Evolutionary conservation across 35 echinoderm and acorn worm genomes (phyloP).

Genomic region (Heliocidaris erythrogramma): DNA sequence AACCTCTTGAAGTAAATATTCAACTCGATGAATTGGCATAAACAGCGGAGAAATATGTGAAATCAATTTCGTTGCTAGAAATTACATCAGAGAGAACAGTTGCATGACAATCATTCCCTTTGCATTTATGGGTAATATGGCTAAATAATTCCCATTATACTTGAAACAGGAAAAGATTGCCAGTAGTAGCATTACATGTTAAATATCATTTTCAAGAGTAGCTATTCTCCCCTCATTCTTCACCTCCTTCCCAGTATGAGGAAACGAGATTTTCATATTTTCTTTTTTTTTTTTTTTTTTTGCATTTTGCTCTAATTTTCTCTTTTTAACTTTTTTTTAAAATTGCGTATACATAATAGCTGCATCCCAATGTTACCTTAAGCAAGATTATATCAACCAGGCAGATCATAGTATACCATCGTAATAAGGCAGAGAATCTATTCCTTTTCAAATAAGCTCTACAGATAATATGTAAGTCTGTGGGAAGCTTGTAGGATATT

Average conservation of each 20-base stretch:
- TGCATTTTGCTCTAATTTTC: not conserved
- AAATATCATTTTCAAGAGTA: not conserved
- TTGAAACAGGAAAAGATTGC: not conserved
- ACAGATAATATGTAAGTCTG: not conserved
- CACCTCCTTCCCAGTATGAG: not conserved
- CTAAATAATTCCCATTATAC: not conserved
- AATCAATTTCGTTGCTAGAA: not conserved
- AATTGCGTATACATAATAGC: not conserved
- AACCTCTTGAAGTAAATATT: not conserved
- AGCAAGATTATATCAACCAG: not conserved
- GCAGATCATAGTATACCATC: not conserved
- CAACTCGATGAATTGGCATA: not conserved
- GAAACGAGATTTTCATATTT: not conserved
- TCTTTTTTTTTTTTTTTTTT: not conserved
- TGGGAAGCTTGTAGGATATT: not conserved
- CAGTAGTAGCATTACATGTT: not conserved
- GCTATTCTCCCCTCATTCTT: not conserved
- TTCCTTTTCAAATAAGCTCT: not conserved
- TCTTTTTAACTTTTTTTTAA: not conserved
- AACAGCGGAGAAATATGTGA: not conserved
- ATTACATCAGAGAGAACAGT: not conserved
- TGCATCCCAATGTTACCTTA: not conserved
- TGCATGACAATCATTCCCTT: too few relatives aligned
- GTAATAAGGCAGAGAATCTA: slow-evolving; percentile 2
- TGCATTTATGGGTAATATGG: not conserved